phyloP scores from a whole-genome alignment of 2,113 vertebrate genomes.

The Vidua chalybeata region DNA sequence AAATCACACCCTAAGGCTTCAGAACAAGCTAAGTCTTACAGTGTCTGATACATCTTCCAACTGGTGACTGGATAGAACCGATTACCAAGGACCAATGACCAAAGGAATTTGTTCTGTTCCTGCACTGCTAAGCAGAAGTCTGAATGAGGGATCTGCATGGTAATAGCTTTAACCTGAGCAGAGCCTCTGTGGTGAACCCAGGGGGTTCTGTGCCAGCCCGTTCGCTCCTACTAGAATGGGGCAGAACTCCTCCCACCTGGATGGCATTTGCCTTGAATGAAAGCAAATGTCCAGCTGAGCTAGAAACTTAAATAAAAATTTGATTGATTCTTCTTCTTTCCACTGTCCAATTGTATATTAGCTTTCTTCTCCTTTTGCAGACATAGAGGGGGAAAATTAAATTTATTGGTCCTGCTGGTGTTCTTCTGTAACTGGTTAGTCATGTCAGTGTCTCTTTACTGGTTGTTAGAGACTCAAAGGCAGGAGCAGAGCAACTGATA shows the following conservation, averaged over 20 bases:
- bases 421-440: neutral
- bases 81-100: neutral
- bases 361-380: neutral
- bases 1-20: slow-evolving; percentile 42
- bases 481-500: neutral
- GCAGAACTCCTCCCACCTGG: neutral
- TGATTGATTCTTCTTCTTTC: neutral
- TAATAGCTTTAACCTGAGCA: neutral
- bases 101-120: neutral
- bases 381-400: neutral
- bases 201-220: neutral
- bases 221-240: too few species aligned
- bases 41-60: neutral
- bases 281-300: neutral
- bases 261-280: neutral
- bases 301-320: neutral
- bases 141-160: neutral
- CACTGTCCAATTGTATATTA: neutral
- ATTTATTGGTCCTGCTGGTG: neutral
- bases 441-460: neutral
- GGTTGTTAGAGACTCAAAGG: neutral
- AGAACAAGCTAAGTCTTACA: slow-evolving; percentile 1
- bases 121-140: neutral
- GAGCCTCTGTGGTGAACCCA: neutral
- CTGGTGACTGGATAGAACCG: neutral